Evolutionary conservation across 2,113 vertebrate genomes (phyloP).

Genomic region (Mixornis gularis): DNA sequence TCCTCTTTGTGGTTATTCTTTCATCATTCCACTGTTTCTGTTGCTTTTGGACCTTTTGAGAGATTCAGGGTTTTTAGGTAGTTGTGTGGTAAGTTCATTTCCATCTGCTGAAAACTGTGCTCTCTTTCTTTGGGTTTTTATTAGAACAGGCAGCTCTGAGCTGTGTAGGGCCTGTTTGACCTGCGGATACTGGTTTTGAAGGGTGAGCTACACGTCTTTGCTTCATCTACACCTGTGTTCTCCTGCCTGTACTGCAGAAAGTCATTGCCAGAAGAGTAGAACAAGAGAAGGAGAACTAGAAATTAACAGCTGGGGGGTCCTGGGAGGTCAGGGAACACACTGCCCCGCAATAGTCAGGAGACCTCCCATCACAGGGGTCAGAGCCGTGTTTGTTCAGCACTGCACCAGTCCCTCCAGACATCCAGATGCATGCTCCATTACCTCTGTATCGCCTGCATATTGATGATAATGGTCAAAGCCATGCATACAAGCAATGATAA

Average conservation of each 20-base stretch:
- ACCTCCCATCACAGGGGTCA: not conserved
- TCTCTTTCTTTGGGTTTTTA: not conserved
- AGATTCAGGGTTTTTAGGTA: not conserved
- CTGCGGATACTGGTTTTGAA: not conserved
- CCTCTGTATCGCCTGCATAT: not conserved
- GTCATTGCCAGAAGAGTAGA: not conserved
- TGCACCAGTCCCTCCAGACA: not conserved
- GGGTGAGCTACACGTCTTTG: not conserved
- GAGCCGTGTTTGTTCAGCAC: rapidly evolving
- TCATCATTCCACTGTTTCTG: not conserved
- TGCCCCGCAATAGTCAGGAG: not conserved
- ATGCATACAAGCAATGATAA: not conserved
- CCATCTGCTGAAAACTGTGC: not conserved
- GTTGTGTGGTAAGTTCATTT: not conserved
- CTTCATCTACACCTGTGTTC: not conserved
- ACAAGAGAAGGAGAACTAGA: not conserved
- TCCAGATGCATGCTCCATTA: not conserved
- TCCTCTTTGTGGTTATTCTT: not conserved
- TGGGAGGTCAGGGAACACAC: not conserved
- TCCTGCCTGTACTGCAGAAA: not conserved
- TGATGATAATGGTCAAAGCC: not conserved
- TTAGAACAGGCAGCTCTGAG: not conserved
- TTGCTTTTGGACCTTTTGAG: not conserved
- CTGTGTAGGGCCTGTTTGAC: not conserved
- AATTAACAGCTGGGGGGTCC: not conserved